phyloP scores from a whole-genome alignment of 2,113 vertebrate genomes.

The Thamnophis sirtalis region DNA sequence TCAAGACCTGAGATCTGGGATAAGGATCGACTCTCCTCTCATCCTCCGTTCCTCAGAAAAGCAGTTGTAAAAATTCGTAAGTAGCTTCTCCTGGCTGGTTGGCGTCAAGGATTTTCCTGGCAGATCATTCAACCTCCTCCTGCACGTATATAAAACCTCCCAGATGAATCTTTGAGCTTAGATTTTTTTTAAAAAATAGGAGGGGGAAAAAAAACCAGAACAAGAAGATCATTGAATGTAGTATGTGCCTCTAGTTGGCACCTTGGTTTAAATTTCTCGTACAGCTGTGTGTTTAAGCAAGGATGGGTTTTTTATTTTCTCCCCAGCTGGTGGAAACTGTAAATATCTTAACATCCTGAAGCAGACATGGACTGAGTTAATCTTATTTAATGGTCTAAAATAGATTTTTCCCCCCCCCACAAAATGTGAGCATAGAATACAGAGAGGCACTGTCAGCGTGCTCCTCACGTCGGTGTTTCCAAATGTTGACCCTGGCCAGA shows the following conservation, averaged over 20 bases:
- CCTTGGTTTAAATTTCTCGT: conserved; percentile 2
- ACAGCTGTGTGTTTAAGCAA: background rate
- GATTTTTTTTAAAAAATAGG: conserved; percentile 18
- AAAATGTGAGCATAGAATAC: background rate
- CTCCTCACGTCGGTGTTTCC: background rate
- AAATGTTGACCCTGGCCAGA: background rate
- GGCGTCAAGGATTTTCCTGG: conserved; percentile 26
- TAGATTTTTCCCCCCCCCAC: background rate
- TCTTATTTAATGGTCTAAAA: background rate
- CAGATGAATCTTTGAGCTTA: conserved; percentile 42
- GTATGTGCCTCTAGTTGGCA: conserved; percentile 28
- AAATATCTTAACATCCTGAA: background rate
- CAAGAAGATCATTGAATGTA: conserved; percentile 51
- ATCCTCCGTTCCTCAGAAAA: background rate
- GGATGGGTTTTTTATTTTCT: too few species aligned
- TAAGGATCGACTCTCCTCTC: conserved; percentile 11
- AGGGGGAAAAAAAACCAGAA: background rate
- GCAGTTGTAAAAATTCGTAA: conserved; percentile 12
- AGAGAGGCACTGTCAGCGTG: background rate
- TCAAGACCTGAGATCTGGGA: background rate
- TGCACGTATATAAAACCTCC: conserved; percentile 39
- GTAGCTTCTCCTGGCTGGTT: conserved; percentile 31
- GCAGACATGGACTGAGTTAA: background rate
- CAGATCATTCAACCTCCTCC: conserved; percentile 41
- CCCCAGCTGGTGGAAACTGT: background rate